A percentile compares a stretch with the other conserved stretches of the same genome.
These are phyloP conservation scores for Ceyx margarethae DNA, from an alignment of 2,113 vertebrate genomes.

Conservation along the genomic window DNA sequence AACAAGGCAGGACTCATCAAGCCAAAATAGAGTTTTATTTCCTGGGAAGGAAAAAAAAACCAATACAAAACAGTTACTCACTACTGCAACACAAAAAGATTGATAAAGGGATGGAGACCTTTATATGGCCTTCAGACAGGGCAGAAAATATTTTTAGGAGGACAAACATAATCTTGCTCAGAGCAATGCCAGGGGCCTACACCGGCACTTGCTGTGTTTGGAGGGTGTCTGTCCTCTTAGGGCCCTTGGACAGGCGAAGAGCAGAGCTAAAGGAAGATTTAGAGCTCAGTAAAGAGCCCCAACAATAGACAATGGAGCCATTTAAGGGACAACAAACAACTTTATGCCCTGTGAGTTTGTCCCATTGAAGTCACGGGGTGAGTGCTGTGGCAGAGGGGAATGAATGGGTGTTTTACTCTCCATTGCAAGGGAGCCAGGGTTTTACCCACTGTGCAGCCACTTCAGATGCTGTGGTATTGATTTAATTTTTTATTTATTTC, in stretches of 20 bases:
- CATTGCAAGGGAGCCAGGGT: neutral
- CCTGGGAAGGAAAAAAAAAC: fast-evolving
- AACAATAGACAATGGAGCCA: conserved; percentile 59
- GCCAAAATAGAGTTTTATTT: neutral
- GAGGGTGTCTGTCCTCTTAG: neutral
- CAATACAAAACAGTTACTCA: no score
- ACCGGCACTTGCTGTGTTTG: neutral
- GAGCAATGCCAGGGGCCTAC: neutral
- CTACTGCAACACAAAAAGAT: fast-evolving
- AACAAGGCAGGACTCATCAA: fast-evolving
- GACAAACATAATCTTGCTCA: neutral
- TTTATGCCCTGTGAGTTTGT: conserved; percentile 34
- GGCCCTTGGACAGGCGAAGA: neutral
- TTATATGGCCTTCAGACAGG: fast-evolving
- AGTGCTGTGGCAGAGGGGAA: neutral
- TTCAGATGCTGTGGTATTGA: neutral
- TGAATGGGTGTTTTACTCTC: conserved; percentile 19
- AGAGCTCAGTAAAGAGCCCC: conserved; percentile 17
- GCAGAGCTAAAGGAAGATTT: neutral
- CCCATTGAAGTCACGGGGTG: conserved; percentile 36
- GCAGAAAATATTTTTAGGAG: neutral
- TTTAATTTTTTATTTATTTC: neutral
- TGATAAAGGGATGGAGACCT: neutral
- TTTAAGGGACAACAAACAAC: conserved; percentile 50
- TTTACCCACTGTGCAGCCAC: neutral